Evolutionary conservation across 2,797 vertebrate genomes (phyloP).

Genomic region (Acipenser transmontanus): DNA sequence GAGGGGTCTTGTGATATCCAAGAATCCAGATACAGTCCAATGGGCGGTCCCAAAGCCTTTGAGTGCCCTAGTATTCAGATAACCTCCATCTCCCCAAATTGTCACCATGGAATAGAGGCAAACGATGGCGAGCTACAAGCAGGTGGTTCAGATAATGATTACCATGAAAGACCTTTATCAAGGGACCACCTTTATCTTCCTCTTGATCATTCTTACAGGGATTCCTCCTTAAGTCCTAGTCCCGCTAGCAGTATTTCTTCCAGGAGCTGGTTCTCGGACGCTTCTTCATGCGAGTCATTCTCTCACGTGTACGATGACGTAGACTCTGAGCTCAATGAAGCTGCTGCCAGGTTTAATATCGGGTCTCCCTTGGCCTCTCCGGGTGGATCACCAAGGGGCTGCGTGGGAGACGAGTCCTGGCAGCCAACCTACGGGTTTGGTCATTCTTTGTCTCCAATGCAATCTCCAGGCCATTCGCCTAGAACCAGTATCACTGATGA

Average conservation of each 20-base stretch:
- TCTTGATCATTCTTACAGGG: conserved; percentile 89
- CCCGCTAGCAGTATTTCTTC: conserved; percentile 97
- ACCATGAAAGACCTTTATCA: conserved; percentile 80
- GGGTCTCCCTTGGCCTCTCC: conserved; percentile 88
- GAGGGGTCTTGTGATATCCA: conserved; percentile 66
- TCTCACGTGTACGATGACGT: conserved; percentile 96
- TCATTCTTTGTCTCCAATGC: conserved; percentile 81
- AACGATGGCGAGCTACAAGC: conserved; percentile 71
- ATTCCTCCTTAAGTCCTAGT: conserved; percentile 90
- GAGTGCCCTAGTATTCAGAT: conserved; percentile 98
- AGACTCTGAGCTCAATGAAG: conserved; percentile 94
- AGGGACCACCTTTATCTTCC: conserved; percentile 95
- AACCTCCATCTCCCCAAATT: conserved; percentile 97
- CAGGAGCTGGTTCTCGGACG: conserved; percentile 96
- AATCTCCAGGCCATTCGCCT: conserved; percentile 92
- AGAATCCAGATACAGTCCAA: conserved; percentile 74
- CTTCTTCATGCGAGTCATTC: conserved; percentile 94
- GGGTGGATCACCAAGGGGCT: conserved; percentile 80
- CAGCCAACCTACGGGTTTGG: conserved; percentile 71
- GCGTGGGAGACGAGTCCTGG: conserved; percentile 77
- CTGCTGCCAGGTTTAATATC: conserved; percentile 86
- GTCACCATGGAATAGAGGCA: conserved; percentile 89
- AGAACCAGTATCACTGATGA: conserved; percentile 95
- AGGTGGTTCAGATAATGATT: conserved; percentile 83
- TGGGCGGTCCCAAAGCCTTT: conserved; percentile 82